Evolutionary conservation across 92 coral and sea anemone genomes (phyloP).

Genomic region (Muricea muricata): DNA sequence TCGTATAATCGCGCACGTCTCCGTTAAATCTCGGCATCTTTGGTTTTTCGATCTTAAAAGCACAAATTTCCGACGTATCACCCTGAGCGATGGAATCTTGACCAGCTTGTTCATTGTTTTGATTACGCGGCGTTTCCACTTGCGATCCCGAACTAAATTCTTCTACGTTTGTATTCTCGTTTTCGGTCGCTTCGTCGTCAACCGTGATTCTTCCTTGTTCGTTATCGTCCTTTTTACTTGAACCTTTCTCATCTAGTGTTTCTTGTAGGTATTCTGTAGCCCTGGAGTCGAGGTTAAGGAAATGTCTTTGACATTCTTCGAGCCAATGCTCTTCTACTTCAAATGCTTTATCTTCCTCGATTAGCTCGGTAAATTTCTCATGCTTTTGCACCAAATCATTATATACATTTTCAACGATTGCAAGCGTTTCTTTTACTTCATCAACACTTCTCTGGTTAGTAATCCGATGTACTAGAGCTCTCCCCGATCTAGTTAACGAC

Average conservation of each 20-base stretch:
- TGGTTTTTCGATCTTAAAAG: slow-evolving; percentile 62
- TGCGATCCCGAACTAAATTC: not conserved
- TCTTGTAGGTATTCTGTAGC: slow-evolving; percentile 15
- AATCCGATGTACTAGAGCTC: slow-evolving; percentile 46
- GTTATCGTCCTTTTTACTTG: no score
- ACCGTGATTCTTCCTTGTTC: no score
- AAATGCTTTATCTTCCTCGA: slow-evolving; percentile 61
- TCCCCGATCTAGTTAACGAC: slow-evolving; percentile 66
- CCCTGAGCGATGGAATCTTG: not conserved
- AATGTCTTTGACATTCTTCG: slow-evolving; percentile 57
- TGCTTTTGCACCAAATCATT: slow-evolving; percentile 56
- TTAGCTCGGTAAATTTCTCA: slow-evolving; percentile 48
- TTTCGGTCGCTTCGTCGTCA: no score
- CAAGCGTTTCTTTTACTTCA: slow-evolving; percentile 58
- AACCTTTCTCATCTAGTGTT: not conserved
- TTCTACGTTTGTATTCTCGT: no score
- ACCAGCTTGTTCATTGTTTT: not conserved
- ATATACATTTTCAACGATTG: slow-evolving; percentile 48
- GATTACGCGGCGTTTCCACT: not conserved
- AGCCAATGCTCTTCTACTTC: slow-evolving; percentile 58
- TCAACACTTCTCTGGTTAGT: slow-evolving; percentile 38
- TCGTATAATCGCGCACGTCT: slow-evolving; percentile 45
- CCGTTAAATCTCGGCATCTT: slow-evolving; percentile 52
- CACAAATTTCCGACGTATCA: slow-evolving; percentile 12
- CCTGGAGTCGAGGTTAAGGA: slow-evolving; percentile 47